Percentiles rank a stretch among this genome's conserved stretches.
Evolutionary conservation across 2,797 vertebrate species (phyloP).

Genomic region (Enteromius radiatus): DNA sequence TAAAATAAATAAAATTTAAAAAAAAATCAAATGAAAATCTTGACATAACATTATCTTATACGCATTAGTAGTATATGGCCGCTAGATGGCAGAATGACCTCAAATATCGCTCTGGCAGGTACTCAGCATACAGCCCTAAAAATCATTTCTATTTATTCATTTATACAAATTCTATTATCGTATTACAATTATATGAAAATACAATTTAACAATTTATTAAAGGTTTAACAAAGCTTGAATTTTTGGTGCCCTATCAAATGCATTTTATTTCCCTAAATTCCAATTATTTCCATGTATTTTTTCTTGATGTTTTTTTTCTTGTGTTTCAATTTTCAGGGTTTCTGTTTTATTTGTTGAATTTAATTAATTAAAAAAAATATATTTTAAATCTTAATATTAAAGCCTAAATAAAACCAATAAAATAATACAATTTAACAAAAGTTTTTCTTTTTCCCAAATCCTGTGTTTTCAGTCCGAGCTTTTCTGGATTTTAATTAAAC

Average conservation of each 20-base stretch:
- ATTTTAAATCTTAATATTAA: background rate
- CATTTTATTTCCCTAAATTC: background rate
- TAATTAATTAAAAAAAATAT: too few species aligned
- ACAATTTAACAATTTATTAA: background rate
- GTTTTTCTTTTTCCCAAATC: background rate
- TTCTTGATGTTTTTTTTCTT: background rate
- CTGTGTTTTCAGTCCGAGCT: too few species aligned
- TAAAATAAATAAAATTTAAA: too few species aligned
- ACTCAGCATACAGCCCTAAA: background rate
- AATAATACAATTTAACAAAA: background rate
- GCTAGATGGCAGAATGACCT: constrained; percentile 30
- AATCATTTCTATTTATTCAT: background rate
- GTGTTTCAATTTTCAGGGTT: background rate
- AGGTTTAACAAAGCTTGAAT: background rate
- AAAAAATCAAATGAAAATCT: background rate
- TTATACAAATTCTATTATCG: background rate
- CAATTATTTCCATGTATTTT: background rate
- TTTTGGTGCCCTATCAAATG: background rate
- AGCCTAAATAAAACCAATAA: background rate
- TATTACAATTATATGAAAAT: background rate
- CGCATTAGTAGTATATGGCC: background rate
- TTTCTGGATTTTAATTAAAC: too few species aligned
- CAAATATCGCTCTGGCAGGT: background rate
- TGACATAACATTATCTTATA: background rate
- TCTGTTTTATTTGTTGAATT: background rate